Evolutionary conservation across 1,140 invertebrate species (phyloP).

Genomic region (Danaus plexippus): DNA sequence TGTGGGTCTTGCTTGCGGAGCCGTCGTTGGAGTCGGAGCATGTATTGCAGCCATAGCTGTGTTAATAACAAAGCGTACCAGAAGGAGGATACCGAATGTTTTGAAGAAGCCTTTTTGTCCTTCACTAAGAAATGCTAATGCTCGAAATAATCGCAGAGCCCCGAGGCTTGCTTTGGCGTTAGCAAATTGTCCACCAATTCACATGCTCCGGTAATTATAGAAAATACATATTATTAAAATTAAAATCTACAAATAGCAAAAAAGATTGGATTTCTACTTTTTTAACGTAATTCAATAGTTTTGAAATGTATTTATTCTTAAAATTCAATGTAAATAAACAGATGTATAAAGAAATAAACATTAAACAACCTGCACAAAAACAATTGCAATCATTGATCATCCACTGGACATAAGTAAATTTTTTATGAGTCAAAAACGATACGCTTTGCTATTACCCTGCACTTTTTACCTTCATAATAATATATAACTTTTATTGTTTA

Average conservation of each 20-base stretch:
- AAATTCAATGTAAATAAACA: too few species aligned
- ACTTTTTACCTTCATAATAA: not conserved
- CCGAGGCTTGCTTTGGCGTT: conserved; percentile 51
- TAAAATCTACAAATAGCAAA: not conserved
- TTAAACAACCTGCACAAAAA: too few species aligned
- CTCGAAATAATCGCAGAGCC: conserved; percentile 48
- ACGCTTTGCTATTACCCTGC: too few species aligned
- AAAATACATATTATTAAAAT: not conserved
- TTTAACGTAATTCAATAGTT: too few species aligned
- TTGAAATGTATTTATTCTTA: too few species aligned
- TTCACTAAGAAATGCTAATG: conserved; percentile 36
- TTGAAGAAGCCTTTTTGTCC: conserved; percentile 61
- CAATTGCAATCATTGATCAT: too few species aligned
- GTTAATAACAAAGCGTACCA: conserved; percentile 79
- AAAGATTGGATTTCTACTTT: too few species aligned
- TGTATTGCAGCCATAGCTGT: conserved; percentile 78
- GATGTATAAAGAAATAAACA: too few species aligned
- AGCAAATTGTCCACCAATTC: conserved; percentile 60
- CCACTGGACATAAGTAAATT: too few species aligned
- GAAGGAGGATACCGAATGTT: conserved; percentile 68
- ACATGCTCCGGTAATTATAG: conserved; percentile 49
- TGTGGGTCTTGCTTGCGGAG: conserved; percentile 85
- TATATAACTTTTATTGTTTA: conserved; percentile 2
- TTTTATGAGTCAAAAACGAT: too few species aligned
- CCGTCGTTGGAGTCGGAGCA: conserved; percentile 66